Base-by-base conservation (phyloP, 1,140 invertebrate species). In the Chironomus striatipennis region DNA sequence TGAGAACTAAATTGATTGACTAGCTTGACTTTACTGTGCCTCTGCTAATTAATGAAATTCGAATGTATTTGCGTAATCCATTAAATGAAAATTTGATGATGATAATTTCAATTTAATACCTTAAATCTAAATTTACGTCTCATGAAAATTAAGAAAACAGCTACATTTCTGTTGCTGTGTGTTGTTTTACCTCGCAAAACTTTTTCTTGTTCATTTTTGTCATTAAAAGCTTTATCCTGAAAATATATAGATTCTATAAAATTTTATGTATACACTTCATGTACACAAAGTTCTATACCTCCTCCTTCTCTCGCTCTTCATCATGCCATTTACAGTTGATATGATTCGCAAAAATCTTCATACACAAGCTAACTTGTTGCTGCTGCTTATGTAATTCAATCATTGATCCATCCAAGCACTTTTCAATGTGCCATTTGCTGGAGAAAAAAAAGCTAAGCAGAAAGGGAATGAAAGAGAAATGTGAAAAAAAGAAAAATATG, bases 391-490 rank as follows among this genome's bases (percentile, higher is more conserved):
- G 47, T 57, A 57, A 57, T 57, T 57, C n/a, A 57, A 57, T 57
- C 47, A 57, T 57, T 57, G 47, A 57, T 57, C 47, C 47, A 57
- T 57, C n/a, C 10, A 57, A 57, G 47, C 47, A 57, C 47, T 57
- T 57, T 57, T 57, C 47, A 57, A 15, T 57, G 47, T 57, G 47
- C 47, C 47, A 57, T 57, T 57, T n/a, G n/a, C 47, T 12, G 5
- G 5, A 34, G 5, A 34, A 34, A 34, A 34, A 34, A n/a, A n/a
- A 5, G 47, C 47, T n/a, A 9, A 47, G 9, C 8, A 47, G 43
- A 47, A 47, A 47, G 15, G 8, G 43, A 57, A 57, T 1, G 47
- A 57, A 57, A 12, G 47, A 12, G 47, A 57, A n/a, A 57, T 34
- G 47, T 57, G 12, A 15, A 57, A 57, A 47, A 47, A 47, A 47